Evolutionary conservation across 1,140 invertebrate genomes (phyloP).

Genomic region (Neodiprion lecontei): DNA sequence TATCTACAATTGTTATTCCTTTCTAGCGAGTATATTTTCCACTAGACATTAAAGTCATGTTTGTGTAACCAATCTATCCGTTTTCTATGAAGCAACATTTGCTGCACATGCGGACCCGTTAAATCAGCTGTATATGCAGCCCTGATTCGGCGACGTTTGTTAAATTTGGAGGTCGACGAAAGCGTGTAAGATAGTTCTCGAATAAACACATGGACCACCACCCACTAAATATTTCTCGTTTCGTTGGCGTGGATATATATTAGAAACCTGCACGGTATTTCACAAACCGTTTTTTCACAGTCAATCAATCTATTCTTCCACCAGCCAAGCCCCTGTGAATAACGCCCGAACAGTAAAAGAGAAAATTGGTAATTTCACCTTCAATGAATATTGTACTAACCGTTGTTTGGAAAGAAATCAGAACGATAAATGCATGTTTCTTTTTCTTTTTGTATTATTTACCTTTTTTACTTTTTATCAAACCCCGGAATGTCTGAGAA

Average conservation of each 20-base stretch:
- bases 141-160: no score
- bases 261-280: background rate
- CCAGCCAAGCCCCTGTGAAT: background rate
- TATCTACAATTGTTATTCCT: no score
- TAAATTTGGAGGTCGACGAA: background rate
- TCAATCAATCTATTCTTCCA: constrained; percentile 1
- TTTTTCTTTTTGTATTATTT: no score
- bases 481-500: no score
- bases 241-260: background rate
- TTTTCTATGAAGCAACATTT: no score
- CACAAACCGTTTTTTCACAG: background rate
- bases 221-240: background rate
- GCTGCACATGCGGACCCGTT: background rate
- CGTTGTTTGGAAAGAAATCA: no score
- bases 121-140: background rate
- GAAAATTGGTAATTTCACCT: background rate
- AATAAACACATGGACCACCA: background rate
- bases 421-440: no score
- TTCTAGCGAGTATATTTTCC: no score
- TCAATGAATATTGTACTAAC: background rate
- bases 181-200: background rate
- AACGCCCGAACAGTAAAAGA: background rate
- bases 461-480: no score
- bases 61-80: no score
- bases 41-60: no score